Percentiles rank a stretch among this genome's conserved stretches.
phyloP scores from a whole-genome alignment of 2,888 invertebrate genomes.

The Cephus rjabovi region DNA sequence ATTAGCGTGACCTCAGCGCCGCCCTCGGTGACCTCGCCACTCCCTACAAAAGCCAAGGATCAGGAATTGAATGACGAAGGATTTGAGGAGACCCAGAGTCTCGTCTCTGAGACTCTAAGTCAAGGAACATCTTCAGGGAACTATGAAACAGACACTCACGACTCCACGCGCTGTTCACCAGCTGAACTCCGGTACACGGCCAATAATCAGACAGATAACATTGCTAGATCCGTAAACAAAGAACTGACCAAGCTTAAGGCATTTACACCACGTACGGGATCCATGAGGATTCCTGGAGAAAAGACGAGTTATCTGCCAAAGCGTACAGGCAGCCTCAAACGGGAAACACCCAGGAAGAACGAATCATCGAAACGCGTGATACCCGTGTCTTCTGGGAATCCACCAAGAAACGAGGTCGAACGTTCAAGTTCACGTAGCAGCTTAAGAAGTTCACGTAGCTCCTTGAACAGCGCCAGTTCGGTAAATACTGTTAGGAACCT shows the following conservation, averaged over 20 bases:
- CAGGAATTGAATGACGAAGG: constrained; percentile 89
- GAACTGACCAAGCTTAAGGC: constrained; percentile 32
- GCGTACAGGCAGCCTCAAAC: constrained; percentile 47
- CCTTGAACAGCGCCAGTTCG: constrained; percentile 83
- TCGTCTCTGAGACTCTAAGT: constrained; percentile 87
- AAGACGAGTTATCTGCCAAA: constrained; percentile 59
- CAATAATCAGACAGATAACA: constrained; percentile 24
- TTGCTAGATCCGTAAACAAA: constrained; percentile 32
- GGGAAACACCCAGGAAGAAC: constrained; percentile 34
- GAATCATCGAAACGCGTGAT: constrained; percentile 36
- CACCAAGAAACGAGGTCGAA: constrained; percentile 72
- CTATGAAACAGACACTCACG: constrained; percentile 73
- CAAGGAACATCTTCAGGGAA: constrained; percentile 86
- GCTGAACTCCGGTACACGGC: constrained; percentile 45
- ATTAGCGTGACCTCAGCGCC: constrained; percentile 68
- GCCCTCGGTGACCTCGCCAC: constrained; percentile 43
- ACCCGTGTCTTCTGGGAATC: constrained; percentile 14
- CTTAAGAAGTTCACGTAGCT: constrained; percentile 84
- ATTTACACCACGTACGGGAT: constrained; percentile 26
- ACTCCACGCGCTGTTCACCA: constrained; percentile 63
- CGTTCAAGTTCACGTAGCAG: constrained; percentile 84
- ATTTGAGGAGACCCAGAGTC: constrained; percentile 89
- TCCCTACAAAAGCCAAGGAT: constrained; percentile 66
- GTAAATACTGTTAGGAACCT: constrained; percentile 82
- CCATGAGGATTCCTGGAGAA: constrained; percentile 32